phyloP scores from a whole-genome alignment of 2,797 vertebrate genomes.

The Lophius americanus region DNA sequence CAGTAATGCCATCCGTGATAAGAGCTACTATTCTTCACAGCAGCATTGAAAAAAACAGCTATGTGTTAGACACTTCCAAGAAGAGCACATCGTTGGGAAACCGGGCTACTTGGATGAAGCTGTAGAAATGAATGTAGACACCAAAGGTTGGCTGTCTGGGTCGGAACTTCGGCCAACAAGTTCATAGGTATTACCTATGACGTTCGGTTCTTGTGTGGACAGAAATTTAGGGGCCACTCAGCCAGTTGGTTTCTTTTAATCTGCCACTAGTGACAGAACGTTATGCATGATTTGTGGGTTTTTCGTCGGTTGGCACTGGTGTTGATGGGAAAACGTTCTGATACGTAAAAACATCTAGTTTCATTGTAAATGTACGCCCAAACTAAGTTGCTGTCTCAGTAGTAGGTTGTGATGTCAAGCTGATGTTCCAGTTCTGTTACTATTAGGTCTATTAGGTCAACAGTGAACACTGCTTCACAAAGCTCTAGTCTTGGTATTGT shows the following conservation, averaged over 20 bases:
- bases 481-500: too few species aligned
- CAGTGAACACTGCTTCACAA: too few species aligned
- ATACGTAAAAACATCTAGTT: background rate
- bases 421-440: too few species aligned
- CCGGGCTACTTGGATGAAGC: too few species aligned
- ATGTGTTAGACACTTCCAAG: background rate
- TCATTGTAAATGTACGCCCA: background rate
- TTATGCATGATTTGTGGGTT: background rate
- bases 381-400: background rate
- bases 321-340: background rate
- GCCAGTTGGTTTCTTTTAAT: slow-evolving; percentile 33
- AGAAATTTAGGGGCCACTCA: slow-evolving; percentile 28
- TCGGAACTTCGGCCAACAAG: slow-evolving; percentile 26
- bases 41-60: background rate
- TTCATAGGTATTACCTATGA: background rate
- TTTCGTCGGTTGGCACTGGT: background rate
- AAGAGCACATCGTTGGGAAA: too few species aligned
- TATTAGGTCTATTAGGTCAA: too few species aligned
- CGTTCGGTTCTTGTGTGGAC: too few species aligned
- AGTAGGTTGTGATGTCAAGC: background rate
- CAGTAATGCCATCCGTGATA: background rate
- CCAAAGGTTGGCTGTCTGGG: slow-evolving; percentile 7
- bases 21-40: background rate
- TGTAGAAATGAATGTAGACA: too few species aligned
- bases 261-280: slow-evolving; percentile 6